A percentile compares a stretch with the other conserved stretches of the same genome.
phyloP scores from a whole-genome alignment of 2,113 vertebrate species.

The Phrynosoma platyrhinos region DNA sequence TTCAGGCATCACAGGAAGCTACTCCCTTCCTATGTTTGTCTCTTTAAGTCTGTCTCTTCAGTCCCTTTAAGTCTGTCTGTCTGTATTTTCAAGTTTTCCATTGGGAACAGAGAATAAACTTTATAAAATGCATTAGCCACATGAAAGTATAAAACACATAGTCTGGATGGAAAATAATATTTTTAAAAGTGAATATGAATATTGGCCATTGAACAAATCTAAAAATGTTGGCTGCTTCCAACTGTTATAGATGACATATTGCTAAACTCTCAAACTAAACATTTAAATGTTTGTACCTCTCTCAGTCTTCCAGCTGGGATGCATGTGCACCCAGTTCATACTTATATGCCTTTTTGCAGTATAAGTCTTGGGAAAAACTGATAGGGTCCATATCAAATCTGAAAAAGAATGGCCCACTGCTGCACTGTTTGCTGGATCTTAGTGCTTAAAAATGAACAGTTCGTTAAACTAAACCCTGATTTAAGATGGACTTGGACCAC shows the following conservation, averaged over 20 bases:
- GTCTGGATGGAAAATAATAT: background rate
- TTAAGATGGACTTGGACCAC: too few species aligned
- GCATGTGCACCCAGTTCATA: too few species aligned
- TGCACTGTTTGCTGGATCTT: background rate
- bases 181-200: slow-evolving; percentile 51
- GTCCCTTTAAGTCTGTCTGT: background rate
- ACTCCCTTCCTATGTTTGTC: too few species aligned
- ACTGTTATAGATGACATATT: slow-evolving; percentile 47
- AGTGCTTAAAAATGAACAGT: background rate
- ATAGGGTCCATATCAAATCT: too few species aligned
- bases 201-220: slow-evolving; percentile 19
- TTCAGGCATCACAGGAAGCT: too few species aligned
- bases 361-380: too few species aligned
- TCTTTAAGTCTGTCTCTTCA: too few species aligned
- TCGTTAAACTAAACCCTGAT: background rate
- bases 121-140: background rate
- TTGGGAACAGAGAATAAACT: slow-evolving; percentile 34
- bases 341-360: too few species aligned
- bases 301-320: too few species aligned
- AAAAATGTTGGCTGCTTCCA: slow-evolving; percentile 58
- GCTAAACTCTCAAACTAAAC: too few species aligned
- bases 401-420: too few species aligned
- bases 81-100: background rate
- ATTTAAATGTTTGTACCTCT: too few species aligned
- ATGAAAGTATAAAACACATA: slow-evolving; percentile 27